Evolutionary conservation across 2,797 vertebrate species (phyloP).

Genomic region (Esox masquinongy): DNA sequence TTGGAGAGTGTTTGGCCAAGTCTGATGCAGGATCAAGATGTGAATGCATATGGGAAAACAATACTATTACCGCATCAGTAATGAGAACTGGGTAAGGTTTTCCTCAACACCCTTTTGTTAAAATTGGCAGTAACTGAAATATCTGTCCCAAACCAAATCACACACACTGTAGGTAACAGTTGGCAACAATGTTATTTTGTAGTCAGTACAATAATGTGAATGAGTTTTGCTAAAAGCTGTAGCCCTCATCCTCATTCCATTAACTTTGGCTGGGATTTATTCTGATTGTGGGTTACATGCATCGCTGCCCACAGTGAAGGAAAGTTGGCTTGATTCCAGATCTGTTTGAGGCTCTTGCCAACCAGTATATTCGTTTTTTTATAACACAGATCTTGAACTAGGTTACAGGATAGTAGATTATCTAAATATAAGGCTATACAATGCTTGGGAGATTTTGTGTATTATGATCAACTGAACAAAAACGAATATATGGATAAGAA

Average conservation of each 20-base stretch:
- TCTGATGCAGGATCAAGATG: slow-evolving; percentile 61
- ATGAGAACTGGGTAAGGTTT: slow-evolving; percentile 60
- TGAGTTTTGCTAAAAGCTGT: slow-evolving; percentile 49
- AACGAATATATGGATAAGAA: not conserved
- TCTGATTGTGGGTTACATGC: not conserved
- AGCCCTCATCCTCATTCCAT: slow-evolving; percentile 50
- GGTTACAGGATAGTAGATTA: not conserved
- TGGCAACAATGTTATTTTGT: slow-evolving; percentile 66
- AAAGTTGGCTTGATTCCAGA: not conserved
- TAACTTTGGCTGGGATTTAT: not conserved
- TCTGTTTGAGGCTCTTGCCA: not conserved
- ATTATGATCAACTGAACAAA: not conserved
- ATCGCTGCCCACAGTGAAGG: not conserved
- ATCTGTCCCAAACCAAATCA: slow-evolving; percentile 62
- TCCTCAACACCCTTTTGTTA: slow-evolving; percentile 48
- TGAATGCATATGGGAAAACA: slow-evolving; percentile 53
- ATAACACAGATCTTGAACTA: not conserved
- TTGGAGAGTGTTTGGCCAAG: slow-evolving; percentile 41
- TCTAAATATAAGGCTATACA: not conserved
- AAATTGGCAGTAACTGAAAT: slow-evolving; percentile 50
- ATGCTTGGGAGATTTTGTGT: not conserved
- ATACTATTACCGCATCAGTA: slow-evolving; percentile 51
- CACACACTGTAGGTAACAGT: slow-evolving; percentile 65
- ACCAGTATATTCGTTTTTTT: not conserved
- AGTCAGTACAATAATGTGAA: slow-evolving; percentile 55